Conservation (phyloP, 1,140 invertebrate species). For the Pomacea maculata region DNA sequence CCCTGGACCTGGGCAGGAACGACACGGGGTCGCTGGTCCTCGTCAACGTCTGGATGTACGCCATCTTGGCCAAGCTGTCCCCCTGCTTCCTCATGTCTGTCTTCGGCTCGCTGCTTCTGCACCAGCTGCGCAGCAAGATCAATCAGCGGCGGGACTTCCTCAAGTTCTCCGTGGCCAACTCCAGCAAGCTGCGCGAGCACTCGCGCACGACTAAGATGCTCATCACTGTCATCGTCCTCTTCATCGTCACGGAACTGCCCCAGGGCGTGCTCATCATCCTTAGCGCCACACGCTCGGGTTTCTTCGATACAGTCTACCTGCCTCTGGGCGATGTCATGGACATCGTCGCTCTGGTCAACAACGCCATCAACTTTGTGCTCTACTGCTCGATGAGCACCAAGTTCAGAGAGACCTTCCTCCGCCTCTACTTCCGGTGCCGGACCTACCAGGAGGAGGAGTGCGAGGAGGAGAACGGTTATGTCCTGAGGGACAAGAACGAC, state of each 20-base stretch:
- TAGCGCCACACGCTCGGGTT: conserved; percentile 49
- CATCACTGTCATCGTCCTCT: conserved; percentile 84
- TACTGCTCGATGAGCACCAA: conserved; percentile 95
- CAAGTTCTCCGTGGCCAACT: conserved; percentile 57
- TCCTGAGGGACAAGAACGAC: conserved; percentile 31
- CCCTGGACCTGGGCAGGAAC: conserved; percentile 62
- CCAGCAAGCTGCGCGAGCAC: conserved; percentile 70
- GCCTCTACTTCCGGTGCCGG: conserved; percentile 50
- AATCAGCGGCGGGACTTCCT: conserved; percentile 54
- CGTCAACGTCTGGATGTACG: conserved; percentile 62
- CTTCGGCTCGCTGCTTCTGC: conserved; percentile 67
- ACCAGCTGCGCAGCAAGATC: conserved; percentile 70
- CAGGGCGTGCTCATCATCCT: conserved; percentile 67
- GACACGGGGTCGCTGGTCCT: conserved; percentile 68
- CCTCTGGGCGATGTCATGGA: conserved; percentile 91
- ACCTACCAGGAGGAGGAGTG: conserved; percentile 1
- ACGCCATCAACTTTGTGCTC: conserved; percentile 90
- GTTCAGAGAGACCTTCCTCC: conserved; percentile 83
- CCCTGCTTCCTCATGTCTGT: conserved; percentile 67
- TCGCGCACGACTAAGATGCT: conserved; percentile 92
- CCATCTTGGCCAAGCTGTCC: conserved; percentile 61
- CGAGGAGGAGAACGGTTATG: conserved; percentile 35
- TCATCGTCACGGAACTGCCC: conserved; percentile 87
- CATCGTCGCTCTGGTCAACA: conserved; percentile 89
- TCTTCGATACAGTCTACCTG: conserved; percentile 61